phyloP scores from a whole-genome alignment of 1,140 invertebrate genomes.

The Brachionus calyciflorus region DNA sequence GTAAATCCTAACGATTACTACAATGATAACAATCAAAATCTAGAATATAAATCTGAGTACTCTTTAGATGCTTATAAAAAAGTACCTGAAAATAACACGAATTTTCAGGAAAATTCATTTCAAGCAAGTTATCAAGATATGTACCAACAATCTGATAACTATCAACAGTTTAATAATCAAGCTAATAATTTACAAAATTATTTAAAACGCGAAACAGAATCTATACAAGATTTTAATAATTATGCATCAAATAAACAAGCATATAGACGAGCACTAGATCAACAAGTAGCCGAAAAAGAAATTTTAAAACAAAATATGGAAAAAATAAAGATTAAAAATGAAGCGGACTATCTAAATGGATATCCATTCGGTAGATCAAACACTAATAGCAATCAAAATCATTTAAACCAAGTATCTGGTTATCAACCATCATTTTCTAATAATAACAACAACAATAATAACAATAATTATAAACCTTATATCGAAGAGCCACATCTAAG shows the following conservation, averaged over 20 bases:
- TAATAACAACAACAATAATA: background rate
- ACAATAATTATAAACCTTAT: no score
- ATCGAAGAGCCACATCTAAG: constrained; percentile 21
- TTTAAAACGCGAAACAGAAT: background rate
- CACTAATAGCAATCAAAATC: background rate
- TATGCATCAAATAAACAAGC: background rate
- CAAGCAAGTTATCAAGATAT: no score
- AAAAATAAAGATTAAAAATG: constrained; percentile 21
- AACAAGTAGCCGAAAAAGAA: constrained; percentile 46
- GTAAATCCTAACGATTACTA: background rate
- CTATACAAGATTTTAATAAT: background rate
- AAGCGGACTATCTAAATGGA: background rate
- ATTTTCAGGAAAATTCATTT: background rate
- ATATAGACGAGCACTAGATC: constrained; percentile 32
- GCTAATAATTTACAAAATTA: background rate
- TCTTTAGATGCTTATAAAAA: constrained; percentile 21
- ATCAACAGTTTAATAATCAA: no score
- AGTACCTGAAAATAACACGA: background rate
- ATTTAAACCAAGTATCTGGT: background rate
- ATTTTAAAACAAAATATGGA: background rate
- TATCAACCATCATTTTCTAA: constrained; percentile 29
- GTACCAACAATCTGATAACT: background rate
- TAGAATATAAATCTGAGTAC: background rate
- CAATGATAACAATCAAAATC: no score
- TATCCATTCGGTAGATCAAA: constrained; percentile 25